Conservation (phyloP, 2,113 vertebrate species). For the Alligator sinensis region DNA sequence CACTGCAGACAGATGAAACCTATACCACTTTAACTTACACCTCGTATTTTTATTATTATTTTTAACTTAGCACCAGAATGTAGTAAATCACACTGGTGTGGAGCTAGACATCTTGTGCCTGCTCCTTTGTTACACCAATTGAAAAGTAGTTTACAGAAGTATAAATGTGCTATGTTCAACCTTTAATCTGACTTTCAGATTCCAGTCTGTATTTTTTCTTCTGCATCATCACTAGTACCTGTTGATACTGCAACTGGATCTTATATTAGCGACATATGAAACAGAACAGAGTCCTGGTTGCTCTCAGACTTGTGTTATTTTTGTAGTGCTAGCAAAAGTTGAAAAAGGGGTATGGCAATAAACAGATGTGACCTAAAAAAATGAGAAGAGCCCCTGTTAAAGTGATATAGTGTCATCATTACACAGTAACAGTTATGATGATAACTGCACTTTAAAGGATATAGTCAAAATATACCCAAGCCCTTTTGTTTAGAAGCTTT, state of each 20-base stretch:
- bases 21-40: too few relatives aligned
- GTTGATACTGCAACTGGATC: not conserved
- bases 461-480: not conserved
- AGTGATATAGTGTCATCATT: not conserved
- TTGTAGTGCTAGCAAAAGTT: accelerated
- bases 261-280: not conserved
- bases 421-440: not conserved
- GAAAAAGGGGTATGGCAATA: not conserved
- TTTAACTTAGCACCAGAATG: too few relatives aligned
- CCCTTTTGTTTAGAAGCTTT: not conserved
- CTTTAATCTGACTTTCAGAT: not conserved
- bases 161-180: too few relatives aligned
- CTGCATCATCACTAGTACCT: not conserved
- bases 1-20: too few relatives aligned
- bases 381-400: not conserved
- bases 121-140: too few relatives aligned
- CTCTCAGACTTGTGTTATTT: not conserved
- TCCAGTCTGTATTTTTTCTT: not conserved
- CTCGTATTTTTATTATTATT: too few relatives aligned
- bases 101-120: too few relatives aligned
- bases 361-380: not conserved
- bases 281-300: not conserved
- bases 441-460: not conserved
- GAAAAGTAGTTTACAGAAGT: too few relatives aligned
- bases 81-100: too few relatives aligned